phyloP scores from a whole-genome alignment of 2,113 vertebrate species.

The Mormoops blainvillei region DNA sequence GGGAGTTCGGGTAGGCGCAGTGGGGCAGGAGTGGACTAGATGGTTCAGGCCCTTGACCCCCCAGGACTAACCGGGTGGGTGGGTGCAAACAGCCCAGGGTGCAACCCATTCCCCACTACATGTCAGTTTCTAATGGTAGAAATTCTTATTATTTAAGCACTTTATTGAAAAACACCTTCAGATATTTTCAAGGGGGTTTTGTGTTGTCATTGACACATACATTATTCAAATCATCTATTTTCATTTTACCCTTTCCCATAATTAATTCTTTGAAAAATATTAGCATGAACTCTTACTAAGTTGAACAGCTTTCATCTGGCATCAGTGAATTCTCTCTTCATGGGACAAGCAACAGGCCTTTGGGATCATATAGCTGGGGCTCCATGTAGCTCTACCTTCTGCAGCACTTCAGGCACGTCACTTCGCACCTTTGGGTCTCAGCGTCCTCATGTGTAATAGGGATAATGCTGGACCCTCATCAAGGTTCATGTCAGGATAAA shows the following conservation, averaged over 20 bases:
- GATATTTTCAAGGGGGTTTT: background rate
- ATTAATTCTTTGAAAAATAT: background rate
- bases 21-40: background rate
- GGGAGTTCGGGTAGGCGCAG: conserved; percentile 29
- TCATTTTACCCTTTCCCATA: background rate
- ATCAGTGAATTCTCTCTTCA: background rate
- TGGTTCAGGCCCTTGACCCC: background rate
- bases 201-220: background rate
- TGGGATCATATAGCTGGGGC: background rate
- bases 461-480: background rate
- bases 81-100: background rate
- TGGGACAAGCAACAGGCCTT: background rate
- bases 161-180: background rate
- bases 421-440: background rate
- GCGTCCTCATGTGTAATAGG: background rate
- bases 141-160: background rate
- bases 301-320: background rate
- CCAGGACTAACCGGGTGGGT: background rate
- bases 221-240: background rate
- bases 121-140: background rate
- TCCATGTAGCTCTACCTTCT: background rate
- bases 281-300: background rate
- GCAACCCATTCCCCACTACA: background rate
- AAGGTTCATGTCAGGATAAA: background rate
- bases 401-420: background rate